A percentile compares a stretch with the other conserved stretches of the same genome.
Evolutionary conservation across 2,113 vertebrate genomes (phyloP).

Genomic region (Salvator merianae): DNA sequence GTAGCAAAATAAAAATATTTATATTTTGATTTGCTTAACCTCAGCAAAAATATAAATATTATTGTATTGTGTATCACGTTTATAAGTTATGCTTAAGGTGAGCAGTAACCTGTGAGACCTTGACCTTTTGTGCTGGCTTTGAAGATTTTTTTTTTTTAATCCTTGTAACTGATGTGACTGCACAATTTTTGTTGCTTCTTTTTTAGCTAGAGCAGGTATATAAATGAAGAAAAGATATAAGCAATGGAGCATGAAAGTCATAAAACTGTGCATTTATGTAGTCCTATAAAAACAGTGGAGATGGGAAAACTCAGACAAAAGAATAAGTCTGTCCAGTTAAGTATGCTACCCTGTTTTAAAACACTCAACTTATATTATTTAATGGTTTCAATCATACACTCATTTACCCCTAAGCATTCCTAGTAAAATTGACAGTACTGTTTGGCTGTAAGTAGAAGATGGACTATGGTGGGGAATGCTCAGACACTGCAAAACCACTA

Average conservation of each 20-base stretch:
- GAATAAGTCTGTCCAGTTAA: neutral
- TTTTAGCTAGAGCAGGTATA: slow-evolving; percentile 44
- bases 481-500: neutral
- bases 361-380: neutral
- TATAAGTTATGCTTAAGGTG: slow-evolving; percentile 59
- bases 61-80: slow-evolving; percentile 56
- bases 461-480: neutral
- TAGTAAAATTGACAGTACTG: neutral
- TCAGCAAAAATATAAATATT: slow-evolving; percentile 63
- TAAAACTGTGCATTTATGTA: slow-evolving; percentile 46
- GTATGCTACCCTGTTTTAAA: neutral
- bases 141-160: slow-evolving; percentile 20
- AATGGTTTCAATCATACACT: neutral
- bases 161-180: slow-evolving; percentile 30
- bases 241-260: slow-evolving; percentile 61
- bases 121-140: slow-evolving; percentile 39
- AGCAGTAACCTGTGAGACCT: slow-evolving; percentile 52
- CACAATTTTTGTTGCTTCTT: slow-evolving; percentile 25
- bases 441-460: neutral
- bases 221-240: slow-evolving; percentile 55
- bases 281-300: neutral
- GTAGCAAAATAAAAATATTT: slow-evolving; percentile 62
- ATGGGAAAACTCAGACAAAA: neutral
- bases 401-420: neutral
- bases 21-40: slow-evolving; percentile 60